phyloP scores from a whole-genome alignment of 2,888 invertebrate genomes.

The Ennomos erosarius region DNA sequence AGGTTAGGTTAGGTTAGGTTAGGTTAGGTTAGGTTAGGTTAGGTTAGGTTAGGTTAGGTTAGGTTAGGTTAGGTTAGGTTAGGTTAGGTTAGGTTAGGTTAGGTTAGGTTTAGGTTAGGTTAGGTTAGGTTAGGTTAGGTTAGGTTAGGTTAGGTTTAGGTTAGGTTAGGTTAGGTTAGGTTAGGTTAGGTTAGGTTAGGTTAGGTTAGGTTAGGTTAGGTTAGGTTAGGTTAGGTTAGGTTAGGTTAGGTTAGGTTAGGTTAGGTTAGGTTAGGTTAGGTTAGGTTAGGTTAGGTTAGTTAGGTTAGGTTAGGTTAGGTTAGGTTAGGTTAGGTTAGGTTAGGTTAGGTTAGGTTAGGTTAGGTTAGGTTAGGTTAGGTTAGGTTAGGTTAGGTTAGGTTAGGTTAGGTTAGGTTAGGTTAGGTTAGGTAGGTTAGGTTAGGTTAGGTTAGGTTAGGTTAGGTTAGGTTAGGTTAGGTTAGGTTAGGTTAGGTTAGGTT shows the following conservation, averaged over 20 bases:
- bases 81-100: not conserved
- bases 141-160: too few relatives aligned
- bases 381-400: constrained; percentile 18
- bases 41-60: constrained; percentile 3
- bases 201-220: constrained; percentile 16
- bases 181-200: constrained; percentile 12
- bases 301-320: constrained; percentile 13
- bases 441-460: constrained; percentile 18
- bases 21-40: constrained; percentile 14
- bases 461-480: constrained; percentile 32
- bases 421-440: constrained; percentile 18
- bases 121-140: constrained; percentile 10
- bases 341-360: constrained; percentile 26
- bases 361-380: constrained; percentile 17
- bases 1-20: constrained; percentile 14
- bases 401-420: constrained; percentile 17
- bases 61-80: not conserved
- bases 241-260: constrained; percentile 2
- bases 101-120: constrained; percentile 10
- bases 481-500: constrained; percentile 35
- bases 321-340: constrained; percentile 10
- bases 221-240: constrained; percentile 11
- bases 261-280: too few relatives aligned
- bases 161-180: constrained; percentile 7
- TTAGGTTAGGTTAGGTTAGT: constrained; percentile 12